phyloP scores from a whole-genome alignment of 1,140 invertebrate genomes.

The Apocrypta bakeri region DNA sequence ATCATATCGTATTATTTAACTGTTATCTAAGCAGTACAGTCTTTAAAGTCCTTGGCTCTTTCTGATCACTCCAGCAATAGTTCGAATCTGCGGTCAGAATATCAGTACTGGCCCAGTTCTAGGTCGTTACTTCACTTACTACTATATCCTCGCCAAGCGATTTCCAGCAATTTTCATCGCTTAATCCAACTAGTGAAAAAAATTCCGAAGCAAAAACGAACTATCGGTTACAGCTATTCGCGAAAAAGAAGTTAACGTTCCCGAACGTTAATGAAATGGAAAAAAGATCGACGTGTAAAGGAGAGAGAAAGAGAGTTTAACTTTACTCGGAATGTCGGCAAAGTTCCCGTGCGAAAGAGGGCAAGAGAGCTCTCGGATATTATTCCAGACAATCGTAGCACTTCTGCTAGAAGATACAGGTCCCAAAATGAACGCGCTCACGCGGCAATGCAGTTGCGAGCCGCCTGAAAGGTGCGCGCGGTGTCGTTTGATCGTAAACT shows the following conservation, averaged over 20 bases:
- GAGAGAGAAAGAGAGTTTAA: neutral
- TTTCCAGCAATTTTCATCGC: neutral
- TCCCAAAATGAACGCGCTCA: constrained; percentile 18
- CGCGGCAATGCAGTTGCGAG: constrained; percentile 35
- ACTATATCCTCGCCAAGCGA: too few species aligned
- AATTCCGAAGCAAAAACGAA: neutral
- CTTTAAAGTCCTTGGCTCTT: too few species aligned
- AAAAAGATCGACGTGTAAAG: neutral
- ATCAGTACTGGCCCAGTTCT: too few species aligned
- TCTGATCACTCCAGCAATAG: too few species aligned
- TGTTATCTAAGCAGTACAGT: too few species aligned
- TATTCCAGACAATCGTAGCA: constrained; percentile 49
- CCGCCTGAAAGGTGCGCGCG: constrained; percentile 30
- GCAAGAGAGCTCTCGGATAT: constrained; percentile 44
- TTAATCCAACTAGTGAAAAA: neutral
- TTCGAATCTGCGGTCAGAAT: too few species aligned
- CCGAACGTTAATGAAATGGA: constrained; percentile 13
- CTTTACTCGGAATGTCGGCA: constrained; percentile 36
- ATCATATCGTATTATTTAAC: too few species aligned
- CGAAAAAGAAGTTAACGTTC: constrained; percentile 31
- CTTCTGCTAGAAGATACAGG: constrained; percentile 1
- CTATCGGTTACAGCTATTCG: neutral
- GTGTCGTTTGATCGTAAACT: constrained; percentile 46
- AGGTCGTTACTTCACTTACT: too few species aligned
- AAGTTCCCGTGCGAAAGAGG: constrained; percentile 27